Conservation (phyloP, 2,113 vertebrate genomes). For the Symphodus melops region DNA sequence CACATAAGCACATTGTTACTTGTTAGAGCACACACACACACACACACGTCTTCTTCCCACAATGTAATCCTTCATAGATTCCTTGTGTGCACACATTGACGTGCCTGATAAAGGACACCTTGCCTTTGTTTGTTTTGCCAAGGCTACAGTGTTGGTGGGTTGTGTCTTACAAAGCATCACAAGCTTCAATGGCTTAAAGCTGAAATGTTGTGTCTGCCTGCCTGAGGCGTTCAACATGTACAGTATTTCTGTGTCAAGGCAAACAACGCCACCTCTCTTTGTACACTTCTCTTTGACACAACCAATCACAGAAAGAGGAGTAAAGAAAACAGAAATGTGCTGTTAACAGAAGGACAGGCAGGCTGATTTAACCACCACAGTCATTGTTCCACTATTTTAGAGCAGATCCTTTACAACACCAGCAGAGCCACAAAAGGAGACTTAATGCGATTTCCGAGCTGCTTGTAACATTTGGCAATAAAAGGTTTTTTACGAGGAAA, state of each 20-base stretch:
- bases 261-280: conserved; percentile 65
- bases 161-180: conserved; percentile 57
- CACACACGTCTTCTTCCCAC: conserved; percentile 18
- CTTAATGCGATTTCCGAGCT: conserved; percentile 1
- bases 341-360: conserved; percentile 16
- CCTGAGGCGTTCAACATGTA: conserved; percentile 46
- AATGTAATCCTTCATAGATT: conserved; percentile 37
- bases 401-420: conserved; percentile 1
- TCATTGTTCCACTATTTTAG: conserved; percentile 2
- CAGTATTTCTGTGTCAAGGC: conserved; percentile 61
- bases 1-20: conserved; percentile 22
- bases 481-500: conserved; percentile 17
- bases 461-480: conserved; percentile 37
- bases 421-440: conserved; percentile 3
- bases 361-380: conserved; percentile 25
- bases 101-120: conserved; percentile 59
- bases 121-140: conserved; percentile 68
- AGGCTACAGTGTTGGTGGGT: conserved; percentile 41
- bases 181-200: conserved; percentile 52
- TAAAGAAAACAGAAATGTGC: conserved; percentile 17
- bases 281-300: conserved; percentile 15
- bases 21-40: background rate
- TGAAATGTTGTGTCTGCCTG: conserved; percentile 22
- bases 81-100: conserved; percentile 47
- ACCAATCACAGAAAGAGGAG: conserved; percentile 25